These are phyloP conservation scores for Pelodiscus sinensis DNA, from an alignment of 2,113 vertebrate species.

Conservation along the genomic window DNA sequence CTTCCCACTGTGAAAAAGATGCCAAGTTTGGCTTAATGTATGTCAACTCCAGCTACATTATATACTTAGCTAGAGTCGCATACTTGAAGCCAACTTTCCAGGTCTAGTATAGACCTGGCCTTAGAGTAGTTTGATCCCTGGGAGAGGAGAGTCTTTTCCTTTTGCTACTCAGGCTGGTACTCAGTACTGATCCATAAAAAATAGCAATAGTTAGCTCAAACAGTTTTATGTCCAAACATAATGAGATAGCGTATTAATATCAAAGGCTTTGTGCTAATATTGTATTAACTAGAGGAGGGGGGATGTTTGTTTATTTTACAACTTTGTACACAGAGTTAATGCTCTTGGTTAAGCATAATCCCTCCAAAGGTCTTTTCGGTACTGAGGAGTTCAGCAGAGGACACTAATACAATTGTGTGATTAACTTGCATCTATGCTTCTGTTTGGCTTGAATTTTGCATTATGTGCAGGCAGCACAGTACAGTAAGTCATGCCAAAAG, in stretches of 20 bases:
- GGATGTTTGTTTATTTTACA: not conserved
- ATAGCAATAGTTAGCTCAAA: not conserved
- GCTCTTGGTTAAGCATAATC: conserved; percentile 45
- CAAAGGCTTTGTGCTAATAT: not conserved
- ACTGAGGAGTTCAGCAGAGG: conserved; percentile 44
- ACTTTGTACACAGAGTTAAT: not conserved
- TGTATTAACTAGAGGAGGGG: fast-evolving
- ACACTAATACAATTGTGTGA: conserved; percentile 61
- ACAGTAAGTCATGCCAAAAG: fast-evolving
- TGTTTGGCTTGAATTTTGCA: not conserved
- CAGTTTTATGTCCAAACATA: not conserved
- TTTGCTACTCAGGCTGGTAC: not conserved
- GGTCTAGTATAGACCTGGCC: too few species aligned
- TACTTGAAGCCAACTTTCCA: too few species aligned
- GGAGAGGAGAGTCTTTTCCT: fast-evolving
- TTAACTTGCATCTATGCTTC: conserved; percentile 17
- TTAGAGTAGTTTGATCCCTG: not conserved
- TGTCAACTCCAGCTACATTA: too few species aligned
- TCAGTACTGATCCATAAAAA: not conserved
- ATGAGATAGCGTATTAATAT: fast-evolving
- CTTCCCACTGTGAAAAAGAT: too few species aligned
- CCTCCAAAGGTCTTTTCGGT: conserved; percentile 47
- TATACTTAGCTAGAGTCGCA: too few species aligned
- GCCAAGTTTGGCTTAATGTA: too few species aligned
- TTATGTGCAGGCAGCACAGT: fast-evolving